These are phyloP conservation scores for Sebastes aleutianus DNA, from an alignment of 2,797 vertebrate species.

Conservation along the genomic window DNA sequence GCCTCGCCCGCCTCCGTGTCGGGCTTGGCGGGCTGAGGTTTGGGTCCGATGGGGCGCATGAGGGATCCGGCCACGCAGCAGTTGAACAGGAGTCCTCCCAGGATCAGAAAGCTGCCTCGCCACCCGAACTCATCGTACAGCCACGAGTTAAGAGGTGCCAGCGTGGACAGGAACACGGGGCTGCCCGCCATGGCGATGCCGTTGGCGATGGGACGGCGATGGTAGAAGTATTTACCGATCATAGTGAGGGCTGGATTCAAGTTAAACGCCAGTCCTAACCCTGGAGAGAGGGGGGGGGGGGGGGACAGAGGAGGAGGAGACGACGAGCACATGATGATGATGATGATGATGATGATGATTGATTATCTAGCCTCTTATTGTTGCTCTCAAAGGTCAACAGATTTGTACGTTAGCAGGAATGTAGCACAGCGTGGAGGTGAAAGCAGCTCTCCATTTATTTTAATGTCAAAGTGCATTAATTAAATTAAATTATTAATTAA, in stretches of 20 bases:
- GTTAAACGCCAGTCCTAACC: conserved; percentile 95
- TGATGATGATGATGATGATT: too few relatives aligned
- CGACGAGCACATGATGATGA: too few relatives aligned
- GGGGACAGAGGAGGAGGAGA: not conserved
- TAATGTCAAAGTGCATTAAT: too few relatives aligned
- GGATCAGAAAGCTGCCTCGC: conserved; percentile 96
- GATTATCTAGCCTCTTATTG: too few relatives aligned
- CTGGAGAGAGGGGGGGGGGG: conserved; percentile 62
- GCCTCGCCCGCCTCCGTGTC: conserved; percentile 13
- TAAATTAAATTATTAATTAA: too few relatives aligned
- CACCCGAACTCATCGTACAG: conserved; percentile 92
- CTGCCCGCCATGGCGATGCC: conserved; percentile 98
- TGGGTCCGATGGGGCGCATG: conserved; percentile 93
- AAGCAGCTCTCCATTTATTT: too few relatives aligned
- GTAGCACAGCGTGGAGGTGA: too few relatives aligned
- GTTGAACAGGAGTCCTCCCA: conserved; percentile 92
- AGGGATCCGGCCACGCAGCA: conserved; percentile 96
- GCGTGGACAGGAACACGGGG: conserved; percentile 93
- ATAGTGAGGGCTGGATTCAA: conserved; percentile 97
- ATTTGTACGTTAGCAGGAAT: too few relatives aligned
- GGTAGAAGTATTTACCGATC: conserved; percentile 98
- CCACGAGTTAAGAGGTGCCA: conserved; percentile 93
- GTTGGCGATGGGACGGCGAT: conserved; percentile 91
- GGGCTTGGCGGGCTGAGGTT: conserved; percentile 58
- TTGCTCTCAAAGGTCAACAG: too few relatives aligned